A percentile compares a stretch with the other conserved stretches of the same genome.
These are phyloP conservation scores for Panthera tigris DNA, from an alignment of 2,113 vertebrate genomes.

Conservation along the genomic window DNA sequence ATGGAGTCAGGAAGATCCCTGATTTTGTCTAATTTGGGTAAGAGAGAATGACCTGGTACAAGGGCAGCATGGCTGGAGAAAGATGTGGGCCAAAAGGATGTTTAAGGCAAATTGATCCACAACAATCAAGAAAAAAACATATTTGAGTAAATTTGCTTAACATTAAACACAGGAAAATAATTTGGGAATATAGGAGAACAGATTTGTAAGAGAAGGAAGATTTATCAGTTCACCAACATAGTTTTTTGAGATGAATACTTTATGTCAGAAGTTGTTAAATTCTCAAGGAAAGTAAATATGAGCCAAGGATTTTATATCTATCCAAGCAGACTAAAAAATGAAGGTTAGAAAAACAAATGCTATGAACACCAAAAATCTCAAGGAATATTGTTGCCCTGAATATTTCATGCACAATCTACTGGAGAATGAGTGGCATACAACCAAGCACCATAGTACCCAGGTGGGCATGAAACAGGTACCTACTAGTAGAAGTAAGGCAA, in stretches of 20 bases:
- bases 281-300: not conserved
- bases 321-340: not conserved
- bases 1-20: not conserved
- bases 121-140: not conserved
- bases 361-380: not conserved
- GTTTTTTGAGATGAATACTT: not conserved
- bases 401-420: not conserved
- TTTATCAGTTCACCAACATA: not conserved
- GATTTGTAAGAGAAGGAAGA: not conserved
- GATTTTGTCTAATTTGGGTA: not conserved
- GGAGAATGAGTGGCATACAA: not conserved
- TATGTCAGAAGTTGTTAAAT: not conserved
- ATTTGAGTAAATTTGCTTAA: not conserved
- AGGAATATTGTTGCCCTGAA: not conserved
- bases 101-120: not conserved
- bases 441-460: not conserved
- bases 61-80: not conserved
- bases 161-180: not conserved
- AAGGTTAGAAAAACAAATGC: not conserved
- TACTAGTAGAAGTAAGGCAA: not conserved
- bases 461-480: not conserved
- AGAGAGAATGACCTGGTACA: not conserved
- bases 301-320: not conserved
- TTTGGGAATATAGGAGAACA: not conserved
- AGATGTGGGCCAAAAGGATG: not conserved